Evolutionary conservation across 1,140 invertebrate genomes (phyloP), one percentile per base, ranked within the genome.

Genomic region (Aphelinus atriplicis): DNA sequence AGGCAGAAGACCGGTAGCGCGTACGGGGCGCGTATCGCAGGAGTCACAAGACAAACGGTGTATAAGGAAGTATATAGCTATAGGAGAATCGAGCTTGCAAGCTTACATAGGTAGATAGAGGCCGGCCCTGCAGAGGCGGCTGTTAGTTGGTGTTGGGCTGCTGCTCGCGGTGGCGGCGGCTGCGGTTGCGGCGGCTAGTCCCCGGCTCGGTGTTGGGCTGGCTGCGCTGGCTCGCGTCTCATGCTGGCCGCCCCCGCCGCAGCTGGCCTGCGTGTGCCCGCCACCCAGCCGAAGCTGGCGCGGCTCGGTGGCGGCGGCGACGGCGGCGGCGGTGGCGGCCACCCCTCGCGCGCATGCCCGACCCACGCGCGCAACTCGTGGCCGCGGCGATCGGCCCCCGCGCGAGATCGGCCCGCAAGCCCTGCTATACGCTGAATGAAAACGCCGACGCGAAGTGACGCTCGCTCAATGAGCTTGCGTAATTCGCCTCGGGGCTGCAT

Each of bases 261-360:
- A 81, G 81, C 80, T 81, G 81, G 79, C 82, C 83, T 78, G 78
- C 75, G 77, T 80, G 82, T 83, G 80, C 81, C 81, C 81, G 83
- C 82, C 83, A 80, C 80, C 79, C 79, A 75, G 77, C 79, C 79
- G 79, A 80, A 81, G 84, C 83, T 83, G 81, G 82, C 81, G 83
- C 84, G 81, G 82, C 70, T 61, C 60, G 79, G 80, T 78, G 79
- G 74, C 77, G 78, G 80, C 80, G 80, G 81, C 84, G 81, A 81
- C 43, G 67, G 83, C 84, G 84, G 83, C 83, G 83, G 85, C 79
- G 79, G 80, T 78, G 80, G 77, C 64, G 68, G 58, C 64, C 57
- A 63, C 77, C 75, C 60, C 72, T 62, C 77, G 66, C 78, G 60
- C 69, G 50, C 56, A 63, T 63, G 10, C 48, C 55, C 47, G 66